phyloP scores from a whole-genome alignment of 1,140 invertebrate species.

The Dufourea novaeangliae region DNA sequence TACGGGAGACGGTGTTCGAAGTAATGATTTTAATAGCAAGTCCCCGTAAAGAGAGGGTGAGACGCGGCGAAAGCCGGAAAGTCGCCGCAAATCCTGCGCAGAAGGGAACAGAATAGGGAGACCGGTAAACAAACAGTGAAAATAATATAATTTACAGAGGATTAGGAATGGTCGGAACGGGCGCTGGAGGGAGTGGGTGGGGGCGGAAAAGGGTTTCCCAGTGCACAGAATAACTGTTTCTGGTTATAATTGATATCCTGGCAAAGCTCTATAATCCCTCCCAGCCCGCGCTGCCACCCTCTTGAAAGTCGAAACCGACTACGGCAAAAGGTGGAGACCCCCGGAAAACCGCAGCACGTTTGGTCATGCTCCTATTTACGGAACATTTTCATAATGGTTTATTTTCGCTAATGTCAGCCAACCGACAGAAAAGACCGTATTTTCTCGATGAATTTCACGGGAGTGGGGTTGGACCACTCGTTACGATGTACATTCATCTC shows the following conservation, averaged over 20 bases:
- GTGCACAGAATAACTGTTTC: conserved; percentile 74
- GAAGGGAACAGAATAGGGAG: conserved; percentile 76
- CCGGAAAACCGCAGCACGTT: conserved; percentile 70
- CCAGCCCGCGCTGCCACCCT: conserved; percentile 72
- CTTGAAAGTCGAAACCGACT: conserved; percentile 78
- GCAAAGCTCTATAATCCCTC: conserved; percentile 81
- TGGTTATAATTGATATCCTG: conserved; percentile 83
- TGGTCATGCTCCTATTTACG: conserved; percentile 69
- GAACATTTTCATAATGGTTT: conserved; percentile 68
- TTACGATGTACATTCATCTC: conserved; percentile 27
- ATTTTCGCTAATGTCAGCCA: conserved; percentile 62
- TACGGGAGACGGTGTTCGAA: conserved; percentile 46
- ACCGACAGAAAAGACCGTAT: conserved; percentile 47
- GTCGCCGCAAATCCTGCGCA: conserved; percentile 79
- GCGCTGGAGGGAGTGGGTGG: conserved; percentile 55
- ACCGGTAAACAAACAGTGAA: conserved; percentile 81
- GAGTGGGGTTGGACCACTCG: not conserved
- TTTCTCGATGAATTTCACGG: conserved; percentile 45
- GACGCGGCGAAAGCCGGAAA: conserved; percentile 77
- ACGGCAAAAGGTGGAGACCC: conserved; percentile 73
- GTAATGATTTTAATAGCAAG: conserved; percentile 67
- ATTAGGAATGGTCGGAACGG: conserved; percentile 75
- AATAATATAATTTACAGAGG: conserved; percentile 82
- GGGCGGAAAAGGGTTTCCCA: conserved; percentile 66
- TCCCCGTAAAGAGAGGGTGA: conserved; percentile 66